Percentiles rank a stretch among this genome's conserved stretches.
Conservation (phyloP, 2,888 invertebrate genomes). For the Macropis europaea region DNA sequence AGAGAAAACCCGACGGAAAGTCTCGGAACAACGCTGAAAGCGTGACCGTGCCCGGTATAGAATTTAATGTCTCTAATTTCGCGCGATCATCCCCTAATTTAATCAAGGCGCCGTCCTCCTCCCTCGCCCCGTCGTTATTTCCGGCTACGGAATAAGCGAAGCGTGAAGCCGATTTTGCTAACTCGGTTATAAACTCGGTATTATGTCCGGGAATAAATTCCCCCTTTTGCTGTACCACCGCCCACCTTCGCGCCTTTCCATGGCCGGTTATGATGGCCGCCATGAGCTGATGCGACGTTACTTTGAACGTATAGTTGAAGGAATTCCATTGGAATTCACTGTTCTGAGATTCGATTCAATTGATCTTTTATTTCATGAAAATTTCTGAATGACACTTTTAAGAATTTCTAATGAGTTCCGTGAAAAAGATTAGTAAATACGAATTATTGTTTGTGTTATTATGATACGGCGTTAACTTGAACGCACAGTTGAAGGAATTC, state of each 20-base stretch:
- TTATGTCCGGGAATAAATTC: conserved; percentile 64
- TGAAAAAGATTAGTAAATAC: no score
- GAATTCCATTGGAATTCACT: not conserved
- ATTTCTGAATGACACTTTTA: no score
- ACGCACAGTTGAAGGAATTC: no score
- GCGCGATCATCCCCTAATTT: conserved; percentile 78
- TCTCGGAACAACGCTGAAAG: not conserved
- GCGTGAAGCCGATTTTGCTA: conserved; percentile 69
- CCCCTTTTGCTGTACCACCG: conserved; percentile 19
- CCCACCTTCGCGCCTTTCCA: conserved; percentile 26
- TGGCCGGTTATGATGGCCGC: conserved; percentile 69
- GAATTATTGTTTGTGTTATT: no score
- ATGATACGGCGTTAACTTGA: no score
- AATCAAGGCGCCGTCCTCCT: conserved; percentile 70
- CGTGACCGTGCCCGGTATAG: conserved; percentile 39
- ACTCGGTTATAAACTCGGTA: conserved; percentile 75
- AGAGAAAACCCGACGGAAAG: conserved; percentile 10
- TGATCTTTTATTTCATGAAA: no score
- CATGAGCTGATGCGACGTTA: conserved; percentile 66
- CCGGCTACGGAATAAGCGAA: conserved; percentile 48
- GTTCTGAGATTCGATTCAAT: not conserved
- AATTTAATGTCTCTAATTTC: conserved; percentile 79
- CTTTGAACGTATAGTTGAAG: conserved; percentile 28
- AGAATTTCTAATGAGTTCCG: no score
- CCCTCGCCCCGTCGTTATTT: conserved; percentile 56